These are phyloP conservation scores for Nasonia vitripennis DNA, from an alignment of 1,140 invertebrate genomes.

Conservation along the genomic window DNA sequence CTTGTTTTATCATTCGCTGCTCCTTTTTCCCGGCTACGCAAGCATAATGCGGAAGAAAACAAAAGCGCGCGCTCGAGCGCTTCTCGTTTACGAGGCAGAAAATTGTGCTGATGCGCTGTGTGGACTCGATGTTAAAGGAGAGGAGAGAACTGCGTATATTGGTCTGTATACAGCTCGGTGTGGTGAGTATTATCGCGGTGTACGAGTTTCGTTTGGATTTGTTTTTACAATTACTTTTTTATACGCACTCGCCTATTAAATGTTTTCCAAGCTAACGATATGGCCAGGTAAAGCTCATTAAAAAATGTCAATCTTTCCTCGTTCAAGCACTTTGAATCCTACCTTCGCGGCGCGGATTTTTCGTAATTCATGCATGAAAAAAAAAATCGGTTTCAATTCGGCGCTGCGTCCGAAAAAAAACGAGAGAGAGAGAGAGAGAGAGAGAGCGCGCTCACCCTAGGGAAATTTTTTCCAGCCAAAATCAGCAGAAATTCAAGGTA, in stretches of 20 bases:
- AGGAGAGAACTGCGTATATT: too few relatives aligned
- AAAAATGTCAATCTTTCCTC: background rate
- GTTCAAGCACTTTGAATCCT: background rate
- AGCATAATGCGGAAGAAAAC: background rate
- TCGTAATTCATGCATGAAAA: conserved; percentile 5
- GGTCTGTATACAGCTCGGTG: too few relatives aligned
- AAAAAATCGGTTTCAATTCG: conserved; percentile 16
- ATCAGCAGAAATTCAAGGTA: conserved; percentile 21
- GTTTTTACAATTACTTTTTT: too few relatives aligned
- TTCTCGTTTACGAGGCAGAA: too few relatives aligned
- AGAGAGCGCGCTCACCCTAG: background rate
- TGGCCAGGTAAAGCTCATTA: background rate
- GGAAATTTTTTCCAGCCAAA: background rate
- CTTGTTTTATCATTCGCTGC: too few relatives aligned
- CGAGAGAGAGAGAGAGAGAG: background rate
- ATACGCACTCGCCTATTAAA: too few relatives aligned
- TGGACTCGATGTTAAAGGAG: too few relatives aligned
- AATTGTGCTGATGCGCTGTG: too few relatives aligned
- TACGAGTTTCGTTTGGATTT: too few relatives aligned
- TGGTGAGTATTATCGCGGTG: too few relatives aligned
- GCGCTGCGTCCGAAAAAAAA: background rate
- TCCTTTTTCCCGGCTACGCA: background rate
- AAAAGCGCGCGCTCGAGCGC: background rate
- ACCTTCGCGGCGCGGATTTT: background rate
- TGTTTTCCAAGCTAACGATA: too few relatives aligned